Percentiles rank a stretch among this genome's conserved stretches.
Conservation (phyloP, 2,888 invertebrate genomes). For the Euzetes globulus region DNA sequence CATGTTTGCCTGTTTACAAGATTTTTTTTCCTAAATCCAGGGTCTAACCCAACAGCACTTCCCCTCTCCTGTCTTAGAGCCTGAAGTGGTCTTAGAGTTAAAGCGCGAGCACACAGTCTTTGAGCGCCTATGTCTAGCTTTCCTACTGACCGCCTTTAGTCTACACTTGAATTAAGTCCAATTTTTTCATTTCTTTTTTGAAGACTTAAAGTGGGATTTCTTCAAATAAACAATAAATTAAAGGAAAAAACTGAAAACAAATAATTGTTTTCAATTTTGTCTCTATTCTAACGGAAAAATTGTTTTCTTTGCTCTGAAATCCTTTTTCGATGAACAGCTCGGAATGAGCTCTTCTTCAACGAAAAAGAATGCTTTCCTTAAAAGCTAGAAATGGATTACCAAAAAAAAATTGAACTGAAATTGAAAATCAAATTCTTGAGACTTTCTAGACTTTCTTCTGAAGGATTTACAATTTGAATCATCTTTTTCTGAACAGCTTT, state of each 20-base stretch:
- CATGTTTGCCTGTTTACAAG: slow-evolving; percentile 30
- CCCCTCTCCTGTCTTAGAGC: slow-evolving; percentile 25
- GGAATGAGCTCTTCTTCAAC: background rate
- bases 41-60: background rate
- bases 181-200: background rate
- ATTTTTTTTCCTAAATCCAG: background rate
- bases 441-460: background rate
- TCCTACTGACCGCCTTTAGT: slow-evolving; percentile 15
- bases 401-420: background rate
- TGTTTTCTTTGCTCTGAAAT: background rate
- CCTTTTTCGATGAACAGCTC: background rate
- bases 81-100: background rate
- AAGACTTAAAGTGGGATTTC: background rate
- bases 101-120: background rate
- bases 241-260: background rate
- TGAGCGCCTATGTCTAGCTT: background rate
- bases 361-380: background rate
- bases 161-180: background rate
- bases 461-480: background rate
- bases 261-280: slow-evolving; percentile 17
- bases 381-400: background rate
- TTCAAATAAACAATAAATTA: background rate
- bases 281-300: background rate
- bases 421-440: background rate
- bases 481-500: background rate